Conservation (phyloP, 2,797 vertebrate species). For the Chaetophractus vellerosus region DNA sequence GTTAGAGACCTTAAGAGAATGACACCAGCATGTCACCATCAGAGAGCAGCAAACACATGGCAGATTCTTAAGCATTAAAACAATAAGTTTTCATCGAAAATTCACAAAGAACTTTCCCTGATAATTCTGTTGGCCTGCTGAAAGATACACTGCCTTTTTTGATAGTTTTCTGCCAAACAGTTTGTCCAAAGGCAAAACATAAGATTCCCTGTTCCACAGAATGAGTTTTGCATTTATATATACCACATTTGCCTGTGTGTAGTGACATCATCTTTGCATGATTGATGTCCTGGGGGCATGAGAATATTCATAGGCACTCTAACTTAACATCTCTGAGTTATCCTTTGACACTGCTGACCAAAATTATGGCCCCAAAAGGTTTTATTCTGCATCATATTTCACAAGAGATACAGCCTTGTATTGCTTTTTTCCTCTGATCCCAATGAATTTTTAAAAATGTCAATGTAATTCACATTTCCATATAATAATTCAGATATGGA, state of each 20-base stretch:
- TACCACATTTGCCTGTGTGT: not conserved
- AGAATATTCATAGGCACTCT: not conserved
- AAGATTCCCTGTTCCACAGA: not conserved
- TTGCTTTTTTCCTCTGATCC: not conserved
- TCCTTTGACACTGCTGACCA: not conserved
- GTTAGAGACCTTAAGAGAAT: fast-evolving
- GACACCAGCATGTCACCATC: not conserved
- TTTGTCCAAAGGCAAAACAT: not conserved
- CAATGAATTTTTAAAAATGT: not conserved
- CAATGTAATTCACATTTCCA: not conserved
- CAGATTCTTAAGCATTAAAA: not conserved
- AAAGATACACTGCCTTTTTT: not conserved
- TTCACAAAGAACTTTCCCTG: not conserved
- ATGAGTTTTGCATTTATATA: not conserved
- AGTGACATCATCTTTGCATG: not conserved
- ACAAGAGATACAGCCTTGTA: not conserved
- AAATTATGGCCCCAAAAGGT: not conserved
- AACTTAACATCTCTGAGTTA: not conserved
- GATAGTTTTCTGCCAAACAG: not conserved
- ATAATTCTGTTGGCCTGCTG: not conserved
- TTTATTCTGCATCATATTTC: not conserved
- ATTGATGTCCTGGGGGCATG: not conserved
- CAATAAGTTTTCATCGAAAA: not conserved
- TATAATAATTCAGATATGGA: not conserved
- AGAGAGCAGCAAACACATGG: not conserved